These are phyloP conservation scores for Dysidea cf. avara DNA, from an alignment of 37 sponge, comb jelly and placozoan species.

Conservation along the genomic window DNA sequence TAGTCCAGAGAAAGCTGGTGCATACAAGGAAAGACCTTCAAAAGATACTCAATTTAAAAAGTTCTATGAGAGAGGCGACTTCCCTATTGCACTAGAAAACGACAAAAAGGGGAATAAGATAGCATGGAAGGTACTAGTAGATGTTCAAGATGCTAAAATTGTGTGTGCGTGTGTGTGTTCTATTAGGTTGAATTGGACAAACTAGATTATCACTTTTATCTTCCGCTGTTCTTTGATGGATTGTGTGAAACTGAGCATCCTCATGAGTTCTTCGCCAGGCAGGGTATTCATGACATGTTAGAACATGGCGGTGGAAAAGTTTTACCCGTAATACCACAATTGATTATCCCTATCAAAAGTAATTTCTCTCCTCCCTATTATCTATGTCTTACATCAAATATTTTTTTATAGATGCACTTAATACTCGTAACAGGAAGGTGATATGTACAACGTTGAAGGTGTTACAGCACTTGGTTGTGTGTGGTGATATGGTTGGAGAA, in stretches of 20 bases:
- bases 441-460: slow-evolving; percentile 94
- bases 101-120: slow-evolving; percentile 99
- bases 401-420: slow-evolving; percentile 78
- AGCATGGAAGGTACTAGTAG: slow-evolving; percentile 89
- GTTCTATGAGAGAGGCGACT: slow-evolving; percentile 98
- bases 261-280: slow-evolving; percentile 98
- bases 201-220: slow-evolving; percentile 97
- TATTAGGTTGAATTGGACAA: slow-evolving; percentile 94
- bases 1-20: slow-evolving; percentile 88
- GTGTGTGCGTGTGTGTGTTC: neutral
- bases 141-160: slow-evolving; percentile 3
- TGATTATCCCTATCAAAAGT: slow-evolving; percentile 98
- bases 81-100: slow-evolving; percentile 97
- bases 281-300: slow-evolving; percentile 99
- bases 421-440: slow-evolving; percentile 82
- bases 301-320: slow-evolving; percentile 93
- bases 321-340: slow-evolving; percentile 96
- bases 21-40: slow-evolving; percentile 75
- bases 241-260: slow-evolving; percentile 95
- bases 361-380: neutral
- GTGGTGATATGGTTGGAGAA: slow-evolving; percentile 93
- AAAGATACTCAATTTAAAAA: slow-evolving; percentile 91
- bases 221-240: slow-evolving; percentile 99
- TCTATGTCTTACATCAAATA: neutral
- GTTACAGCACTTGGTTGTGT: slow-evolving; percentile 91